Percentiles rank a stretch among this genome's conserved stretches.
Evolutionary conservation across 2,113 vertebrate genomes (phyloP).

Genomic region (Triplophysa rosa): DNA sequence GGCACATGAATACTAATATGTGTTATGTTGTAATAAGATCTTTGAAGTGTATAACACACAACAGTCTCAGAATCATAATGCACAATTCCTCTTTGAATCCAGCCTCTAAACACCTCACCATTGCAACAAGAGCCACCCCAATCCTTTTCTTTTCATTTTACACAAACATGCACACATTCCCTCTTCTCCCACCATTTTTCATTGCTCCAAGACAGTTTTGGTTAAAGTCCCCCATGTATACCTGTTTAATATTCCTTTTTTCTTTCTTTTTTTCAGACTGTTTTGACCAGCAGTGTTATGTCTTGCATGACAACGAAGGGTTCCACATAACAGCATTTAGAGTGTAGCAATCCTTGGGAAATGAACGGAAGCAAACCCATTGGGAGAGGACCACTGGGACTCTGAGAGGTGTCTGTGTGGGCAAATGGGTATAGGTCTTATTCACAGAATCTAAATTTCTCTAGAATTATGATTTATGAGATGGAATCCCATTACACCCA

Average conservation of each 20-base stretch:
- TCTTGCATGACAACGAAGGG: slow-evolving; percentile 61
- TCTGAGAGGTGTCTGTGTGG: slow-evolving; percentile 40
- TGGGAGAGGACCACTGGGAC: slow-evolving; percentile 67
- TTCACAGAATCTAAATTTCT: slow-evolving; percentile 26
- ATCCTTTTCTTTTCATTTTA: slow-evolving; percentile 55
- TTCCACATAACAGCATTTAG: slow-evolving; percentile 65
- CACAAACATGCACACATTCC: slow-evolving; percentile 38
- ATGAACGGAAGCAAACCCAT: slow-evolving; percentile 56
- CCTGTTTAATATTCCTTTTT: slow-evolving; percentile 68
- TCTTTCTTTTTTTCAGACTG: slow-evolving; percentile 50
- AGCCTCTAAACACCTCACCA: slow-evolving; percentile 54
- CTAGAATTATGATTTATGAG: slow-evolving; percentile 40
- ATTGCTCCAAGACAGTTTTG: slow-evolving; percentile 54
- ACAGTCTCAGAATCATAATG: slow-evolving; percentile 73
- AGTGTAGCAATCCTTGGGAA: slow-evolving; percentile 69
- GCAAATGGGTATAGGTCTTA: slow-evolving; percentile 14
- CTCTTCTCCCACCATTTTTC: slow-evolving; percentile 56
- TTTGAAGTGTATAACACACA: slow-evolving; percentile 80
- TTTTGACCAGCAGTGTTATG: slow-evolving; percentile 61
- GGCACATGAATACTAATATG: slow-evolving; percentile 81
- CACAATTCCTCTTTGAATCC: slow-evolving; percentile 75
- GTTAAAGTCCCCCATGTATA: slow-evolving; percentile 52
- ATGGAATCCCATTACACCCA: slow-evolving; percentile 28
- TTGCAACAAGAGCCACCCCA: slow-evolving; percentile 52
- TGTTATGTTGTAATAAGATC: slow-evolving; percentile 70